phyloP scores from a whole-genome alignment of 2,888 invertebrate species.

The Lypha dubia region DNA sequence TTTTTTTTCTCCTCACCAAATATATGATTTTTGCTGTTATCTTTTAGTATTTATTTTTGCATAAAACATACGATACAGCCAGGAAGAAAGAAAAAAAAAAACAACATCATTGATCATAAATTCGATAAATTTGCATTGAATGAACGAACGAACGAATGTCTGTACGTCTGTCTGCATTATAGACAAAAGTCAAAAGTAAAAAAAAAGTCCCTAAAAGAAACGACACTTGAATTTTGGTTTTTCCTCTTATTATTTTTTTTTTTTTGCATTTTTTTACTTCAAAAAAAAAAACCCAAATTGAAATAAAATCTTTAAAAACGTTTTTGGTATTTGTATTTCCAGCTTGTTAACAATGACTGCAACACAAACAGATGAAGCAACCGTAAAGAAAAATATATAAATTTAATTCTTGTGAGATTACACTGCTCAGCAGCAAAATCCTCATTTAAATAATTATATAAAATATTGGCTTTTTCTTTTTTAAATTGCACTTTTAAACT shows the following conservation, averaged over 20 bases:
- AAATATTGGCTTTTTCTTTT: no score
- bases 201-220: constrained; percentile 36
- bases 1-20: not conserved
- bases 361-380: constrained; percentile 46
- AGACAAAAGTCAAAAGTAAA: constrained; percentile 61
- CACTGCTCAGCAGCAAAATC: no score
- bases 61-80: constrained; percentile 43
- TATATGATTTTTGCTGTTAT: constrained; percentile 22
- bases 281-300: constrained; percentile 55
- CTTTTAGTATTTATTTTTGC: constrained; percentile 42
- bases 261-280: constrained; percentile 59
- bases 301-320: constrained; percentile 61
- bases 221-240: constrained; percentile 54
- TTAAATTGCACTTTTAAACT: no score
- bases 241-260: constrained; percentile 20
- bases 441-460: no score
- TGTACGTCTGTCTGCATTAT: constrained; percentile 50
- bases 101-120: constrained; percentile 71
- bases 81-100: constrained; percentile 25
- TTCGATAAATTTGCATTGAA: constrained; percentile 73
- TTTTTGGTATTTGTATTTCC: constrained; percentile 70
- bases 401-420: constrained; percentile 68
- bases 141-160: constrained; percentile 48
- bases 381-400: constrained; percentile 61
- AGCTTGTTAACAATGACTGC: constrained; percentile 69